phyloP scores from a whole-genome alignment of 1,140 invertebrate species.

The Drosophila insularis region DNA sequence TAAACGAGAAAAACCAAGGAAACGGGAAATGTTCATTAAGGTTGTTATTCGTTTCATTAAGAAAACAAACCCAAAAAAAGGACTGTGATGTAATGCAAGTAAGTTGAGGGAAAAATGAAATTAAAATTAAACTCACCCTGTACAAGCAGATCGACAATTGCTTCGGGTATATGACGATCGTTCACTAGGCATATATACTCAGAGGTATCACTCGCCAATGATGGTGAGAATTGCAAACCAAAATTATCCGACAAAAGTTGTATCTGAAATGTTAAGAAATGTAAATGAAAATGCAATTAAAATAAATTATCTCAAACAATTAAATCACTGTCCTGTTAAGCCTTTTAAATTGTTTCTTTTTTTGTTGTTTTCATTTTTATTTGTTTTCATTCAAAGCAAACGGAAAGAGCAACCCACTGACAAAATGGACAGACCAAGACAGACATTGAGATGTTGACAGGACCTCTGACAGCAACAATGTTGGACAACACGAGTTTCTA shows the following conservation, averaged over 20 bases:
- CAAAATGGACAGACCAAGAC: background rate
- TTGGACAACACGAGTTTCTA: slow-evolving; percentile 69
- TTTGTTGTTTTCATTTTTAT: background rate
- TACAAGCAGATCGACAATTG: slow-evolving; percentile 86
- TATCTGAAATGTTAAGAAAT: slow-evolving; percentile 75
- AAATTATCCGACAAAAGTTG: slow-evolving; percentile 85
- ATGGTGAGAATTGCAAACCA: slow-evolving; percentile 86
- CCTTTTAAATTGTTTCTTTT: background rate
- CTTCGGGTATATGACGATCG: slow-evolving; percentile 86
- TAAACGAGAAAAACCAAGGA: slow-evolving; percentile 54
- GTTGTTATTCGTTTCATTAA: slow-evolving; percentile 57
- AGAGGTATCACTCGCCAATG: slow-evolving; percentile 85
- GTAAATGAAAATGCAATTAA: background rate
- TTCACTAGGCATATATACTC: slow-evolving; percentile 88
- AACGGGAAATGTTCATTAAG: slow-evolving; percentile 74
- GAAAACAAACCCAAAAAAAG: slow-evolving; percentile 25
- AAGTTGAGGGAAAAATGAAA: too few species aligned
- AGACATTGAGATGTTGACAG: slow-evolving; percentile 41
- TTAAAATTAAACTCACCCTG: slow-evolving; percentile 84
- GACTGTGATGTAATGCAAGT: background rate
- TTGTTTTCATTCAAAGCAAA: background rate
- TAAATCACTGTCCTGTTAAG: background rate
- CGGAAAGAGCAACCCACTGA: slow-evolving; percentile 6
- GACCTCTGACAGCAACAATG: slow-evolving; percentile 51
- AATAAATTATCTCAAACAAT: background rate